Percentiles rank a stretch among this genome's conserved stretches.
Evolutionary conservation across 1,140 invertebrate species (phyloP).

Genomic region (Drosophila sp.): DNA sequence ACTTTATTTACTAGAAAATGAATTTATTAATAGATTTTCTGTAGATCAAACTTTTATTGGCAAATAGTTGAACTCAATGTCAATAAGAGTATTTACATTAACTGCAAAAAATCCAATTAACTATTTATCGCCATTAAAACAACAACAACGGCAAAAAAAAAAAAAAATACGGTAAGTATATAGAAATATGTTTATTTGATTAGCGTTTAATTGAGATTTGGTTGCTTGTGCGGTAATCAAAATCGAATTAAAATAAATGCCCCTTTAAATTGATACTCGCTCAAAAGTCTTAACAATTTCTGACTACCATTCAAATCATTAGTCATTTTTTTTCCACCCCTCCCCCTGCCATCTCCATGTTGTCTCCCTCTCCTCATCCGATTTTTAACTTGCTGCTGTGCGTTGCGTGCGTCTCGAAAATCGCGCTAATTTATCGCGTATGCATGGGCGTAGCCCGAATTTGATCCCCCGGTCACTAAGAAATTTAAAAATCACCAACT

Average conservation of each 20-base stretch:
- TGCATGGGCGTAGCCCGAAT: slow-evolving; percentile 14
- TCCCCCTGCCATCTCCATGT: not conserved
- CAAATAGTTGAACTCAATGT: not conserved
- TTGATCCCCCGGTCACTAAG: not conserved
- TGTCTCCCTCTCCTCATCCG: slow-evolving; percentile 6
- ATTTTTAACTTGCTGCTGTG: slow-evolving; percentile 56
- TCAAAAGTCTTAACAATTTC: slow-evolving; percentile 55
- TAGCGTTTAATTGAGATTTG: slow-evolving; percentile 48
- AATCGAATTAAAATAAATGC: slow-evolving; percentile 54
- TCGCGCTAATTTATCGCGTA: slow-evolving; percentile 73
- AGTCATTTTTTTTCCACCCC: slow-evolving; percentile 56
- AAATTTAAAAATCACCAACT: too few species aligned
- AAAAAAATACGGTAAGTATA: not conserved
- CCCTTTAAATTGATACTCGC: slow-evolving; percentile 40
- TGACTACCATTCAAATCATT: slow-evolving; percentile 67
- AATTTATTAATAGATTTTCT: too few species aligned
- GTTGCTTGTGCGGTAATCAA: slow-evolving; percentile 40
- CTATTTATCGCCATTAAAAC: slow-evolving; percentile 34
- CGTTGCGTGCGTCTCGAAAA: slow-evolving; percentile 50
- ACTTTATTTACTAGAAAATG: too few species aligned
- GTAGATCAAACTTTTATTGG: too few species aligned
- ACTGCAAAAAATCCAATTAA: slow-evolving; percentile 25
- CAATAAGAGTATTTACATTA: slow-evolving; percentile 1
- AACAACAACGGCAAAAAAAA: slow-evolving; percentile 23
- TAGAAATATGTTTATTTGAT: slow-evolving; percentile 50